Evolutionary conservation across 2,797 vertebrate genomes (phyloP).

Genomic region (Aulostomus chinensis): DNA sequence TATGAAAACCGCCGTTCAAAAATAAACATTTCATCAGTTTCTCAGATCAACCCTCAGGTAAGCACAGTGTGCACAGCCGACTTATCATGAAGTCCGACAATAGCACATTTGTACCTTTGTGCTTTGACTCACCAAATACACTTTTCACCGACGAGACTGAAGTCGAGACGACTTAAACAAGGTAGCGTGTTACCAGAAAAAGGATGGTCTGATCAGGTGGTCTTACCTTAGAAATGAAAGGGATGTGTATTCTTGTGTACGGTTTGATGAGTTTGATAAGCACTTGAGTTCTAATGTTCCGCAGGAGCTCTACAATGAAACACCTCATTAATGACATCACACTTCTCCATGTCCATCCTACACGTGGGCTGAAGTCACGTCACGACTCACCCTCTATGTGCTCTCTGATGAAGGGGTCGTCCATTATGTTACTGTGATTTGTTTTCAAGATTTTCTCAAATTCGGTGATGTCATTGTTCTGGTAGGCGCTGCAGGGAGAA

Average conservation of each 20-base stretch:
- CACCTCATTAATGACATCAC: neutral
- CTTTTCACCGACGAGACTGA: too few relatives aligned
- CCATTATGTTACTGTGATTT: conserved; percentile 99
- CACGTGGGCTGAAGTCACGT: conserved; percentile 2
- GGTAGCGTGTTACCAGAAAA: too few relatives aligned
- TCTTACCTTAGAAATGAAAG: conserved; percentile 99
- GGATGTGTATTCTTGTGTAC: conserved; percentile 99
- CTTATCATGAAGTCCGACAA: too few relatives aligned
- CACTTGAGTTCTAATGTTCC: conserved; percentile 99
- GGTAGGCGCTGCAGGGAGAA: conserved; percentile 91
- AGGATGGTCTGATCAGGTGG: neutral
- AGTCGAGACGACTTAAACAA: too few relatives aligned
- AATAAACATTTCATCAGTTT: too few relatives aligned
- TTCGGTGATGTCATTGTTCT: conserved; percentile 99
- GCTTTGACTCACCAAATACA: too few relatives aligned
- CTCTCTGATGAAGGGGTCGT: conserved; percentile 98
- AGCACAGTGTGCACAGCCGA: too few relatives aligned
- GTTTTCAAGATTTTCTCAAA: conserved; percentile 99
- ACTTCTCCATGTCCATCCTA: neutral
- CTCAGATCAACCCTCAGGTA: too few relatives aligned
- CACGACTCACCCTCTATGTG: conserved; percentile 94
- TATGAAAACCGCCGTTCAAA: too few relatives aligned
- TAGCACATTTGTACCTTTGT: too few relatives aligned
- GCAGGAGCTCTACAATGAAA: conserved; percentile 91
- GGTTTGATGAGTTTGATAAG: conserved; percentile 99